Evolutionary conservation across 2,797 vertebrate genomes (phyloP), one percentile per base, ranked within the genome.

Genomic region (Cephalopachus bancanus): DNA sequence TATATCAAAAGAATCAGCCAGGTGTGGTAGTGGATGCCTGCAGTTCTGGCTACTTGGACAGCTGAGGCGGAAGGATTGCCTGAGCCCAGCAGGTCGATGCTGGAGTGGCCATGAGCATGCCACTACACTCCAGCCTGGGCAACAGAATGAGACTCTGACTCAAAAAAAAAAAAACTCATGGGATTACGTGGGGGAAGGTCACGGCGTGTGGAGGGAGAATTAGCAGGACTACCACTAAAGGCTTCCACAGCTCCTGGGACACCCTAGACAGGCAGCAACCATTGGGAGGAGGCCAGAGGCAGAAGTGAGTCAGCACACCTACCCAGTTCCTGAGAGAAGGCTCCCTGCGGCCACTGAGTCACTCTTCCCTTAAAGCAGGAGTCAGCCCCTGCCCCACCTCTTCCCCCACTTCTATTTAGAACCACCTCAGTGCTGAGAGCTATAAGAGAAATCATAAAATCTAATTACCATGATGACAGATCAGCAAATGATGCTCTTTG

Each of bases 391-490:
- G 30, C 65, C 64, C 4, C 9, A 1, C 24, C 19, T 20, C 1
- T 3, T 28, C 37, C 51, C 30, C 64, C 89, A 55, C 53, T 94
- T 65, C 49, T 85, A 10, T 88, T 96, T 96, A 89, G 89, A 95
- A 55, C 71, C n/a, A 57, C 37, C 2, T 62, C 22, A 37, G 51
- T 30, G 76, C 76, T 85, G 37, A 94, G 71, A 93, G 87, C 64
- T 60, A 85, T 33, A 64, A 30, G 19, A 53, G 26, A 37, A 94
- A 80, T 88, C 95, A 94, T 89, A 74, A 84, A 83, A 69, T 88
- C 65, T 89, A 89, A 91, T 97, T 69, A 74, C 55, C 22, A 14
- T 37, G 69, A 91, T 95, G 92, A 93, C 62, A 86, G 83, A 83
- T 78, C 86, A 60, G 78, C 75, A 85, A 88, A 79, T 10, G 33